phyloP scores from a whole-genome alignment of 30 jellyfish, hydroid and myxozoan genomes.

The Aurelia aurita region DNA sequence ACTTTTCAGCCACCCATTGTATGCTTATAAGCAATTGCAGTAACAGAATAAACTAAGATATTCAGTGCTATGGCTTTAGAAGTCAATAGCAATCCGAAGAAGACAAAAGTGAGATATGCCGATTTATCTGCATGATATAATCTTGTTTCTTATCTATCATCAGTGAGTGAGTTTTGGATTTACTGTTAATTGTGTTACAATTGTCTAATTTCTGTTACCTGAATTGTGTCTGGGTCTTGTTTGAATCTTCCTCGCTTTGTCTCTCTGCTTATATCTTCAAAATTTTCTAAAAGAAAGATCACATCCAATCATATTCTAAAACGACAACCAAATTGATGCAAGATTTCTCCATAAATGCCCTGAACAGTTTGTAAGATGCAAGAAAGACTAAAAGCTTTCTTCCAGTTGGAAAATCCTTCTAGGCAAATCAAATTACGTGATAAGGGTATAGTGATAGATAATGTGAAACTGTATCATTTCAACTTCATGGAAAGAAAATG shows the following conservation, averaged over 20 bases:
- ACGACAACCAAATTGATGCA: too few relatives aligned
- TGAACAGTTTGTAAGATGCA: too few relatives aligned
- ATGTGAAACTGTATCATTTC: too few relatives aligned
- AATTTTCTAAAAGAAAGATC: conserved; percentile 8
- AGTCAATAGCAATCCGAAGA: neutral
- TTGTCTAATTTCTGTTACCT: conserved; percentile 16
- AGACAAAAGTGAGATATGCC: too few relatives aligned
- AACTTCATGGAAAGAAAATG: too few relatives aligned
- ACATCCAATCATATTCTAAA: neutral
- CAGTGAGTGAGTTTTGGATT: too few relatives aligned
- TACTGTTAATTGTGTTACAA: too few relatives aligned
- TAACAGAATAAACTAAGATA: neutral
- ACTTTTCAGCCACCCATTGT: neutral
- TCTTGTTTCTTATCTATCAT: neutral
- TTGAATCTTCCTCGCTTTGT: conserved; percentile 42
- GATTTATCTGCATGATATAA: neutral
- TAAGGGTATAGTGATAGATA: too few relatives aligned
- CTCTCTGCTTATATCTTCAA: conserved; percentile 52
- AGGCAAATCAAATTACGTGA: too few relatives aligned
- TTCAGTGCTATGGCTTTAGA: neutral
- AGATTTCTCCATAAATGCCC: too few relatives aligned
- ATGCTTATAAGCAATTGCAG: neutral
- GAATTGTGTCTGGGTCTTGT: conserved; percentile 52
- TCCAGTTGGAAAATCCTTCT: too few relatives aligned
- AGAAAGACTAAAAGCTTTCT: too few relatives aligned